Base-by-base conservation (phyloP, 92 coral and sea anemone genomes). In the Porites divaricata region DNA sequence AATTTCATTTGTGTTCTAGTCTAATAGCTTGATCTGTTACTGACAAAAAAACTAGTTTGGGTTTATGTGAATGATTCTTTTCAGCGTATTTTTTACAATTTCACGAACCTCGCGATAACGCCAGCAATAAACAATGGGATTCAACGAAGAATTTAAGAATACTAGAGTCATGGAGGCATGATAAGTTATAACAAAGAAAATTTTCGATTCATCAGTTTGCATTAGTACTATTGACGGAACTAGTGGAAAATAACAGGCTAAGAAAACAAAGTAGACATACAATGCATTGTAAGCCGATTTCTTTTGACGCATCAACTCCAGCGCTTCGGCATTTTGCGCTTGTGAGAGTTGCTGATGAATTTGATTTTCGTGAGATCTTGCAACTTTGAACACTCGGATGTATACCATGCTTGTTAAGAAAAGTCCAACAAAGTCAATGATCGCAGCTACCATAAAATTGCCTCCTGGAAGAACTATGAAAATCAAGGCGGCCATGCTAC, bases 341-440 rank as follows among this genome's bases (percentile, higher is more conserved):
- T 82, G 86, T 35, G 45, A 35, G 51, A 21, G 25, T 72, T 70
- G 86, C 61, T 24, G 23, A 9, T 70, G 86, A 20, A 81, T 57
- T 63, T 81, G 72, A 81, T 24, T 63, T 5, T 19, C 41, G 8
- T 83, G 87, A 19, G 28, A 54, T 28, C 71, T 28, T 35, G 64
- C 77, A 1, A 73, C 53, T n/a, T 10, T 52, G 67, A n/a, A 56
- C 22, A 83, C 57, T 11, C 53, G 59, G 8, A 56, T n/a, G 69
- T 35, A 50, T 17, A 61, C 78, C n/a, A 63, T 57, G 6, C 26
- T 22, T 22, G 66, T 6, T 0, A 72, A 54, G 14, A 58, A 15
- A 67, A 63, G 66, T 13, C 62, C 59, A 9, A 28, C 24, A 0
- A 20, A 21, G 7, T 14, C 9, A 11, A 21, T 24, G 17, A 62